phyloP scores from a whole-genome alignment of 35 echinoderm and acorn worm genomes.

The Nesometra sesokonis region DNA sequence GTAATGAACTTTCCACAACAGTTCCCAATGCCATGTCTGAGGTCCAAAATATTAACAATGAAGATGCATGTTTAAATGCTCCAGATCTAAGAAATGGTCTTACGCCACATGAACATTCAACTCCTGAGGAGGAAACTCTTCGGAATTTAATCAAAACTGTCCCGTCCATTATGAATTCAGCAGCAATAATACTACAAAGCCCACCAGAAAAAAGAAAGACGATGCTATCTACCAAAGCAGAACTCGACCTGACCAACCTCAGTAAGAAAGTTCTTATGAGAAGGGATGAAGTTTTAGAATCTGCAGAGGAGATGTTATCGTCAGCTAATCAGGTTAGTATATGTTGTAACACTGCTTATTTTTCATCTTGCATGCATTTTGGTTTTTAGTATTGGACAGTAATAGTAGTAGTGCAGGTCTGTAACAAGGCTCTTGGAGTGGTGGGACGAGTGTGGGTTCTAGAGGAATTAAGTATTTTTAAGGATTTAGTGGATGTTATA shows the following conservation, averaged over 20 bases:
- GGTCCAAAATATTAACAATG: too few relatives aligned
- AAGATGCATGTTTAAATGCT: not conserved
- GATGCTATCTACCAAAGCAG: not conserved
- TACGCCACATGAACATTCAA: conserved; percentile 4
- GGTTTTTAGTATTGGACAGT: too few relatives aligned
- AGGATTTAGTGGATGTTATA: too few relatives aligned
- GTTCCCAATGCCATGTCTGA: not conserved
- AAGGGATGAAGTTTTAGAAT: conserved; percentile 79
- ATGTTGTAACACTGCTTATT: too few relatives aligned
- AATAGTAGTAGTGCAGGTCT: too few relatives aligned
- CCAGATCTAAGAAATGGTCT: not conserved
- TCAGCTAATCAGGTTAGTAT: conserved; percentile 92
- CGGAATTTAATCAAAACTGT: not conserved
- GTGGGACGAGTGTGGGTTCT: too few relatives aligned
- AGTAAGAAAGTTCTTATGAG: conserved; percentile 89
- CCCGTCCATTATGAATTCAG: not conserved
- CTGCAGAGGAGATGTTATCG: conserved; percentile 86
- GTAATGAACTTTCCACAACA: not conserved
- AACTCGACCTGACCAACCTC: conserved; percentile 65
- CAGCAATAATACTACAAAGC: not conserved
- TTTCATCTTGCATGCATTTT: too few relatives aligned
- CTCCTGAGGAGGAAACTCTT: conserved; percentile 3
- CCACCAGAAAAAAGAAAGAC: not conserved
- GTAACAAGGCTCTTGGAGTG: too few relatives aligned
- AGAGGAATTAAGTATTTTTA: too few relatives aligned